phyloP scores from a whole-genome alignment of 2,888 invertebrate genomes.

The Macaria liturata region DNA sequence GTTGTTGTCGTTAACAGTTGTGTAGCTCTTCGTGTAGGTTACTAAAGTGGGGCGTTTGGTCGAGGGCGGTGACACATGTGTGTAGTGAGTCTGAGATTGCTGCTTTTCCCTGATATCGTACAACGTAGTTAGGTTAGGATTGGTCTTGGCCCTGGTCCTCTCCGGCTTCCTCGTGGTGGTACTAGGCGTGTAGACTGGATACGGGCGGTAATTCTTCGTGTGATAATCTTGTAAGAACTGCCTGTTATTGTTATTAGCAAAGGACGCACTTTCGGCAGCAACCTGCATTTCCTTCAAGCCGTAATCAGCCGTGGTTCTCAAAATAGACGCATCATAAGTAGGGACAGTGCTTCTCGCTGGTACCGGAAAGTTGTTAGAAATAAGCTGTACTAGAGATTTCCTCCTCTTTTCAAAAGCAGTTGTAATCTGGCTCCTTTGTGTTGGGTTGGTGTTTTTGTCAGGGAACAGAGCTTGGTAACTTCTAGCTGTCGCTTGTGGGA shows the following conservation, averaged over 20 bases:
- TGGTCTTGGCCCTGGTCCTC: conserved; percentile 53
- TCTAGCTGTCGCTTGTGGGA: conserved; percentile 58
- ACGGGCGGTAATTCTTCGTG: conserved; percentile 68
- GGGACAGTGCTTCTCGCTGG: conserved; percentile 60
- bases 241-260: conserved; percentile 82
- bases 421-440: conserved; percentile 62
- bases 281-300: conserved; percentile 86
- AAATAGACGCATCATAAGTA: conserved; percentile 63
- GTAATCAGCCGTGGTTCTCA: conserved; percentile 66
- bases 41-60: conserved; percentile 71
- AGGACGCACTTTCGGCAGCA: conserved; percentile 90
- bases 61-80: conserved; percentile 37
- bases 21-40: conserved; percentile 70
- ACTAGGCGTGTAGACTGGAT: conserved; percentile 72
- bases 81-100: conserved; percentile 36
- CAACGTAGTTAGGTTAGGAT: conserved; percentile 70
- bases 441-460: conserved; percentile 59
- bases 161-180: conserved; percentile 45
- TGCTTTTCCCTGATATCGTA: conserved; percentile 68
- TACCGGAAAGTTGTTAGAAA: conserved; percentile 65
- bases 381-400: conserved; percentile 69
- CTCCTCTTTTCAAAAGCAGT: conserved; percentile 67
- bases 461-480: conserved; percentile 65
- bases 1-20: conserved; percentile 63
- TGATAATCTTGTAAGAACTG: conserved; percentile 71